These are phyloP conservation scores for Australoheros facetus DNA, from an alignment of 2,797 vertebrate genomes.

Conservation along the genomic window DNA sequence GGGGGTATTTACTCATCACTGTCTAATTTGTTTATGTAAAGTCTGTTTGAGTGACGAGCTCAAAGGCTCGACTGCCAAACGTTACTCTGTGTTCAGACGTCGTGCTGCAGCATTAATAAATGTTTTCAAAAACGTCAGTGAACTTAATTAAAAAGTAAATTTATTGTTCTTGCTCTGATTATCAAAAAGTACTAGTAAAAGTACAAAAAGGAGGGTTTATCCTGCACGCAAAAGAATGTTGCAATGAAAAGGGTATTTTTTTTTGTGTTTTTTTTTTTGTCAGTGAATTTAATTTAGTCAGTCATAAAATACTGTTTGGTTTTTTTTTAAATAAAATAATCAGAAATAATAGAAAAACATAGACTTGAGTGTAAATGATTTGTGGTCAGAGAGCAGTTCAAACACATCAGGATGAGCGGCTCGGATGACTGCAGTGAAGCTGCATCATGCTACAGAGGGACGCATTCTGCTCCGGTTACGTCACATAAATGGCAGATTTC, in stretches of 20 bases:
- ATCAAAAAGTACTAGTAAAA: background rate
- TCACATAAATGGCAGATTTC: constrained; percentile 10
- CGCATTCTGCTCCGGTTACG: background rate
- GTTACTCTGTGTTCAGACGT: background rate
- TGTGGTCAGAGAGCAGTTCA: too few species aligned
- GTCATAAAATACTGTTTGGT: background rate
- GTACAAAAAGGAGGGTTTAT: background rate
- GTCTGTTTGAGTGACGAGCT: background rate
- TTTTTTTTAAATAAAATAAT: too few species aligned
- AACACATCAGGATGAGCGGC: background rate
- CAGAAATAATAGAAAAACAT: too few species aligned
- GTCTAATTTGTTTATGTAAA: background rate
- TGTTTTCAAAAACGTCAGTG: background rate
- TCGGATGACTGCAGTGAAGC: background rate
- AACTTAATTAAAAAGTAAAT: background rate
- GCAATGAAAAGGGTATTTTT: too few species aligned
- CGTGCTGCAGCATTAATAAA: background rate
- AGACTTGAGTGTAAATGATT: too few species aligned
- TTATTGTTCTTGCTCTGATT: background rate
- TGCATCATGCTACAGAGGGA: background rate
- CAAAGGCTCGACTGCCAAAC: background rate
- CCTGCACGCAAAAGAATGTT: background rate
- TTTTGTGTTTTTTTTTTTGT: background rate
- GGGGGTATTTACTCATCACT: background rate
- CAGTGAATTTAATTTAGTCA: too few species aligned